These are phyloP conservation scores for Malurus alboscapulatus DNA, from an alignment of 2,113 vertebrate genomes.

Conservation along the genomic window DNA sequence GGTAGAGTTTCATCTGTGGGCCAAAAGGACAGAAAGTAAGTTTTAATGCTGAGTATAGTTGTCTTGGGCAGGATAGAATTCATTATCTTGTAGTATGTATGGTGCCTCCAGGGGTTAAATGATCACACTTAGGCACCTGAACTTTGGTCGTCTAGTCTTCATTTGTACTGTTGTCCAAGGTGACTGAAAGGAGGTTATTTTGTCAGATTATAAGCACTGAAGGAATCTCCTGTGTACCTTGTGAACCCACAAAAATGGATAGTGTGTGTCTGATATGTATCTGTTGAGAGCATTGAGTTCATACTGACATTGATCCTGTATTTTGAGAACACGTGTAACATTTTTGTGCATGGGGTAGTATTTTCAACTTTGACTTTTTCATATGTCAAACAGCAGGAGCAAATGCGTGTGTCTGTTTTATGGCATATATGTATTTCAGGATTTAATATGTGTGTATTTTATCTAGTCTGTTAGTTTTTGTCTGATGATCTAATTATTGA, in stretches of 20 bases:
- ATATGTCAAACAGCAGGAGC: not conserved
- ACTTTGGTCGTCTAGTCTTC: not conserved
- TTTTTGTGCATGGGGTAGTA: not conserved
- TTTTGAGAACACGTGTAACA: not conserved
- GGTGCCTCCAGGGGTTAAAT: accelerated
- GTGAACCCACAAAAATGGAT: not conserved
- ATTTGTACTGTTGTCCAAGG: not conserved
- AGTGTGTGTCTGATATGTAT: accelerated
- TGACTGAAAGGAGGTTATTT: not conserved
- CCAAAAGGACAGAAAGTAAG: not conserved
- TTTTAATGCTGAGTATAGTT: not conserved
- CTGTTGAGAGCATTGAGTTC: not conserved
- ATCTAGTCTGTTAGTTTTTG: not conserved
- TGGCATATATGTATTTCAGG: not conserved
- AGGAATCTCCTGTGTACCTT: not conserved
- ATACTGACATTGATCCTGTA: not conserved
- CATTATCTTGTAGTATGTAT: not conserved
- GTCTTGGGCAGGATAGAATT: not conserved
- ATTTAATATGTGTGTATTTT: not conserved
- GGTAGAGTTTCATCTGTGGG: not conserved
- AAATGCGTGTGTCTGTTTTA: not conserved
- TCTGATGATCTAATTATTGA: not conserved
- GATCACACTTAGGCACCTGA: not conserved
- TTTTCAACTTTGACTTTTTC: not conserved
- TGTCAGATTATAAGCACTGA: not conserved